A percentile compares a stretch with the other conserved stretches of the same genome.
phyloP scores from a whole-genome alignment of 2,888 invertebrate species.

The Cabera pusaria region DNA sequence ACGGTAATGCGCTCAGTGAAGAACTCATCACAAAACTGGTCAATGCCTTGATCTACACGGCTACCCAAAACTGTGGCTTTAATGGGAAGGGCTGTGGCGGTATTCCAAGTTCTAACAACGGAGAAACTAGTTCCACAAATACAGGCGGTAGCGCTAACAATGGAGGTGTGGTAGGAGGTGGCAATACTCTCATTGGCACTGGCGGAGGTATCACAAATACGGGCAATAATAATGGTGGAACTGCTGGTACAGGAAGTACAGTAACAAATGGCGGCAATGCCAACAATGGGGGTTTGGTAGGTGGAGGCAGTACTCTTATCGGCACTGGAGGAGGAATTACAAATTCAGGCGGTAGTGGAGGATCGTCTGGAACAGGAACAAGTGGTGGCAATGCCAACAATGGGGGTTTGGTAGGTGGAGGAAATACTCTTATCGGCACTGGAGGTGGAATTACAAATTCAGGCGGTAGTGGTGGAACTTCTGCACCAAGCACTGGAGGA shows the following conservation, averaged over 20 bases:
- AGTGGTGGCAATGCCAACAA: conserved; percentile 11
- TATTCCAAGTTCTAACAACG: conserved; percentile 3
- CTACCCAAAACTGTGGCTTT: conserved; percentile 45
- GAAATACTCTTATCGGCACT: conserved; percentile 3
- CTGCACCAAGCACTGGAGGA: conserved; percentile 7
- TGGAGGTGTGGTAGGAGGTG: conserved; percentile 10
- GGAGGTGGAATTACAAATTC: background rate
- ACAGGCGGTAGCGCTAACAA: conserved; percentile 16
- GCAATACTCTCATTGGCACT: conserved; percentile 4
- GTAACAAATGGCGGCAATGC: background rate
- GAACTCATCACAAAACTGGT: conserved; percentile 61
- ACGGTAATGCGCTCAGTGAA: conserved; percentile 42
- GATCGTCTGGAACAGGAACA: background rate
- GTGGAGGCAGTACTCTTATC: background rate
- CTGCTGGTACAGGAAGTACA: conserved; percentile 4
- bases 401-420: conserved; percentile 6
- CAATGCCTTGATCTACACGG: conserved; percentile 58
- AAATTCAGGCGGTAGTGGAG: conserved; percentile 9
- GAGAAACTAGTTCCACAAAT: conserved; percentile 9
- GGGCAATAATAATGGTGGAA: conserved; percentile 16
- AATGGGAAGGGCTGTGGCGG: conserved; percentile 22
- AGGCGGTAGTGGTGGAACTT: conserved; percentile 6
- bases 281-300: background rate
- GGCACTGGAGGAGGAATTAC: conserved; percentile 1
- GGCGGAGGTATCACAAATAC: conserved; percentile 11